Percentiles rank a stretch among this genome's conserved stretches.
Evolutionary conservation across 2,113 vertebrate species (phyloP).

Genomic region (Zapus hudsonius): DNA sequence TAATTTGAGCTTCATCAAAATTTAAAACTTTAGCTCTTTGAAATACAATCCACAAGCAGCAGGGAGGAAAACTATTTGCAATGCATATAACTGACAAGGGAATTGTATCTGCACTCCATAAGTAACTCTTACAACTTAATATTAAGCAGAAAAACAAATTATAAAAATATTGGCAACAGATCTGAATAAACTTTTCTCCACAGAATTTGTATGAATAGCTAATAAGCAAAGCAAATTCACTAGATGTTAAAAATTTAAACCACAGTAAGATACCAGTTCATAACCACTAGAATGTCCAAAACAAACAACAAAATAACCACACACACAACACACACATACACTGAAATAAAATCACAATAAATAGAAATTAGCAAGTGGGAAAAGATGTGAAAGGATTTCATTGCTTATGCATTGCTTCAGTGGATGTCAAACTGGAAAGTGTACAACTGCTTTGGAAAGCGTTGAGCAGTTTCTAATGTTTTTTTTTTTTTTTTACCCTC

Average conservation of each 20-base stretch:
- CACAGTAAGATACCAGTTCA: not conserved
- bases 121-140: not conserved
- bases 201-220: not conserved
- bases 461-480: not conserved
- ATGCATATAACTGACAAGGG: not conserved
- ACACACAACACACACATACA: not conserved
- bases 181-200: not conserved
- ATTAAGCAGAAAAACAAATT: not conserved
- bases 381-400: not conserved
- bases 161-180: not conserved
- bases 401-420: not conserved
- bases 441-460: not conserved
- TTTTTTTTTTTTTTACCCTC: not conserved
- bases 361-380: not conserved
- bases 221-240: not conserved
- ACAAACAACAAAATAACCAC: not conserved
- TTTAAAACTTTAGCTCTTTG: not conserved
- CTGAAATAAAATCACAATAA: not conserved
- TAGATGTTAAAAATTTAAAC: not conserved
- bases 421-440: not conserved
- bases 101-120: not conserved
- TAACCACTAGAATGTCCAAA: not conserved
- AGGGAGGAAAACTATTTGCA: slow-evolving; percentile 20
- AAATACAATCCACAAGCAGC: not conserved
- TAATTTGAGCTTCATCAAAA: slow-evolving; percentile 41